A percentile compares a stretch with the other conserved stretches of the same genome.
Evolutionary conservation across 2,888 invertebrate genomes (phyloP).

Genomic region (Pandemis corylana): DNA sequence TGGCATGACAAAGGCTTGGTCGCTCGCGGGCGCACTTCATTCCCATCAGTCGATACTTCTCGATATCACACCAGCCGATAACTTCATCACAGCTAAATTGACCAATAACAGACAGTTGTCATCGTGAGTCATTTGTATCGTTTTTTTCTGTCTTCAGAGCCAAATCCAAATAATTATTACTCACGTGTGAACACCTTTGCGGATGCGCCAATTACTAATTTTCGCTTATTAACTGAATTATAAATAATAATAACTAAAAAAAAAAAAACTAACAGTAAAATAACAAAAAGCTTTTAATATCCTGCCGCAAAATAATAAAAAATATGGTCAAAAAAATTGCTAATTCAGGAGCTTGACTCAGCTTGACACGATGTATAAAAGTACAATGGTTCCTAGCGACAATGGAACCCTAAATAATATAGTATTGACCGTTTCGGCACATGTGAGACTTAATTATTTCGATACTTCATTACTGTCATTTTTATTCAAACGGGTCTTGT

Average conservation of each 20-base stretch:
- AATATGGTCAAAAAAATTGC: background rate
- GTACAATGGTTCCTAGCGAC: background rate
- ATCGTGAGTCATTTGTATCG: constrained; percentile 70
- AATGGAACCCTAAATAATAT: background rate
- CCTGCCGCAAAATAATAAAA: background rate
- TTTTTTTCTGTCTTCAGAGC: constrained; percentile 46
- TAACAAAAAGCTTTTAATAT: background rate
- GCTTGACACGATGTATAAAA: background rate
- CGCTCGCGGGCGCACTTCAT: constrained; percentile 55
- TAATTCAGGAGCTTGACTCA: background rate
- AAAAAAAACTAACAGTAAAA: background rate
- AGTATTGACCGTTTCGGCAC: constrained; percentile 6
- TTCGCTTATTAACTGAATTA: constrained; percentile 12
- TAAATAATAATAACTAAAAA: background rate
- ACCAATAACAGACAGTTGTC: constrained; percentile 65
- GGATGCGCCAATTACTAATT: constrained; percentile 8
- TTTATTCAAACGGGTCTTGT: background rate
- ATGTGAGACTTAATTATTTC: constrained; percentile 39
- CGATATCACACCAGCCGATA: constrained; percentile 49
- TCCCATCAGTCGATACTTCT: constrained; percentile 57
- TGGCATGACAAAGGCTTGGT: constrained; percentile 75
- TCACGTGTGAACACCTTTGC: constrained; percentile 22
- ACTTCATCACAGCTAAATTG: constrained; percentile 50
- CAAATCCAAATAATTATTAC: constrained; percentile 34
- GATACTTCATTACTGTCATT: background rate